Evolutionary conservation across 2,113 vertebrate genomes (phyloP).

Genomic region (Pseudorectes ferrugineus): DNA sequence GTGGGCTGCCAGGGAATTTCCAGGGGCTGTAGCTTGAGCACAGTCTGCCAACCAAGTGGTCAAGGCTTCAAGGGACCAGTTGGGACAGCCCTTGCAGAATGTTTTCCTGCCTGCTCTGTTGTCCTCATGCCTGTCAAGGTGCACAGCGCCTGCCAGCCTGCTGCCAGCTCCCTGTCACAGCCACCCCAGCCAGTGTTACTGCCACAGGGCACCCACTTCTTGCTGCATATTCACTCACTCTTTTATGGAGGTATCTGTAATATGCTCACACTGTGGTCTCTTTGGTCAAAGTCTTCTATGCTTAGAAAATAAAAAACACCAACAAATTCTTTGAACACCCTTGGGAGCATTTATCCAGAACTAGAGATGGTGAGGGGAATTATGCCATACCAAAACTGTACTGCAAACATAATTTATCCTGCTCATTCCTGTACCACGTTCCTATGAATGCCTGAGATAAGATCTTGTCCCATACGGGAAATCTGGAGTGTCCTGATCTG

Average conservation of each 20-base stretch:
- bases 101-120: not conserved
- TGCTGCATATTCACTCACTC: not conserved
- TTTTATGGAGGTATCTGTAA: not conserved
- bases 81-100: not conserved
- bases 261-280: not conserved
- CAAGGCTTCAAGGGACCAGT: not conserved
- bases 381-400: not conserved
- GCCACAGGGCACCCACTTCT: not conserved
- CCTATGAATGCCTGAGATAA: not conserved
- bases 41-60: not conserved
- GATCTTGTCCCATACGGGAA: not conserved
- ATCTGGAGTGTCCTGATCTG: not conserved
- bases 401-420: not conserved
- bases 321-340: not conserved
- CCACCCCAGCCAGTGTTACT: not conserved
- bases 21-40: not conserved
- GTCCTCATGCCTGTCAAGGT: not conserved
- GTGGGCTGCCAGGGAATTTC: not conserved
- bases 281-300: not conserved
- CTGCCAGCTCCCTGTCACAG: not conserved
- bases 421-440: not conserved
- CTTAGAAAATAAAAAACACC: not conserved
- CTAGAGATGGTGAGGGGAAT: not conserved
- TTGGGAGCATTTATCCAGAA: not conserved
- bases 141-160: not conserved